These are phyloP conservation scores for Leistus spinibarbis DNA, from an alignment of 2,888 invertebrate species.

Conservation along the genomic window DNA sequence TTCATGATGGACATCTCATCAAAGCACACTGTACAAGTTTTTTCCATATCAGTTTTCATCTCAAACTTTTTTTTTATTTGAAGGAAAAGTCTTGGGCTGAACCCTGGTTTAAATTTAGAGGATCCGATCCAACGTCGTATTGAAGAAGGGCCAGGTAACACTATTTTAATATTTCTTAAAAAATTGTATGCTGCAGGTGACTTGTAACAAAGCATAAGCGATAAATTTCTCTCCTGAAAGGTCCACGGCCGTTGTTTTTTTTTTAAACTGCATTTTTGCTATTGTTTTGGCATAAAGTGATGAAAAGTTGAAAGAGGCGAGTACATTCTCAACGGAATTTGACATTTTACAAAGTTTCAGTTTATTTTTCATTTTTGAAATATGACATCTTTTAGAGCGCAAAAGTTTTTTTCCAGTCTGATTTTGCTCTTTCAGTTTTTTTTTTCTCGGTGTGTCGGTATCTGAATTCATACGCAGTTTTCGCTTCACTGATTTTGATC, in stretches of 20 bases:
- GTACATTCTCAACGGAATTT: neutral
- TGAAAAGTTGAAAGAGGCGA: neutral
- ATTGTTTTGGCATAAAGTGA: neutral
- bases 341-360: neutral
- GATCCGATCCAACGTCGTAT: neutral
- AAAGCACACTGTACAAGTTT: constrained; percentile 16
- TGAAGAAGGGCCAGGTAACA: neutral
- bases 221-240: neutral
- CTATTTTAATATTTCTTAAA: constrained; percentile 2
- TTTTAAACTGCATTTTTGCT: neutral
- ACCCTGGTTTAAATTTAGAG: constrained; percentile 15
- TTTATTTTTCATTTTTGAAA: constrained; percentile 6
- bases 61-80: constrained; percentile 10
- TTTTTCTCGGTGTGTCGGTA: neutral
- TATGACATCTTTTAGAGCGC: neutral
- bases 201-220: constrained; percentile 4
- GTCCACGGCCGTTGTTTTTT: neutral
- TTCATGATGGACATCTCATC: constrained; percentile 19
- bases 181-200: neutral
- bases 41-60: constrained; percentile 1
- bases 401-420: no score
- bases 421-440: no score
- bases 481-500: no score
- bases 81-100: constrained; percentile 3
- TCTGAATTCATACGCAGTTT: no score